Base-by-base conservation (phyloP, 1,140 invertebrate species). In the Cotesia glomerata region DNA sequence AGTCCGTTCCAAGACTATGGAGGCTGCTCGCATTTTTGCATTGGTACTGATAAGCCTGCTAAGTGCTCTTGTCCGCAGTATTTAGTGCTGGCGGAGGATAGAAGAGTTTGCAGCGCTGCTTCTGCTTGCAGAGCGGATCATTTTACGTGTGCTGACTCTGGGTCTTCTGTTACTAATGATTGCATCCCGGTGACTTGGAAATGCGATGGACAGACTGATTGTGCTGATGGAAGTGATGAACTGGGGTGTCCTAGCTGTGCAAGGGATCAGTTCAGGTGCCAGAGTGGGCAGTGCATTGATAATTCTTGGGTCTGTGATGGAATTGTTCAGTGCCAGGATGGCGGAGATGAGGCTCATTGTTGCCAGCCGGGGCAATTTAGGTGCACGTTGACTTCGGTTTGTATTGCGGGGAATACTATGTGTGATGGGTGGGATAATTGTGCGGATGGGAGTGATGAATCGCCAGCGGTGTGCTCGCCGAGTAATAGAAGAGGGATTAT, bases 141-240 rank as follows among this genome's bases (percentile, higher is more conserved):
- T 77, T 97, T 96, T 79, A 91, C 91, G 0, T 98, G 96, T 79
- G 88, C 88, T 7, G 81, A 86, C 0, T 84, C 86, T 0, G 85
- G 81, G 11, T 82, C 84, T 3, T 79, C 78, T 0, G 78, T 83
- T 11, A 79, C 86, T 32, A 90, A 89, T 69, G 91, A 93, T 74
- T 98, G 97, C 83, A 95, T 98, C 73, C 95, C 95, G 0, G 84
- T 88, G 0, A 88, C 89, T 0, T 97, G 95, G 95, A 92, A 91
- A 61, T 97, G 95, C 83, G 95, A 97, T 83, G 91, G 91, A 0
- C 92, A 94, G 71, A 88, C 87, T 49, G 95, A 98, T 83, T 98
- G 97, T 87, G 86, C 89, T 1, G 95, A 97, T 82, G 91, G 91
- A 14, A 93, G 93, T 3, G 95, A 96, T 79, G 95, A 97, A 84